These are phyloP conservation scores for Euleptes europaea DNA, from an alignment of 2,113 vertebrate species.

Conservation along the genomic window DNA sequence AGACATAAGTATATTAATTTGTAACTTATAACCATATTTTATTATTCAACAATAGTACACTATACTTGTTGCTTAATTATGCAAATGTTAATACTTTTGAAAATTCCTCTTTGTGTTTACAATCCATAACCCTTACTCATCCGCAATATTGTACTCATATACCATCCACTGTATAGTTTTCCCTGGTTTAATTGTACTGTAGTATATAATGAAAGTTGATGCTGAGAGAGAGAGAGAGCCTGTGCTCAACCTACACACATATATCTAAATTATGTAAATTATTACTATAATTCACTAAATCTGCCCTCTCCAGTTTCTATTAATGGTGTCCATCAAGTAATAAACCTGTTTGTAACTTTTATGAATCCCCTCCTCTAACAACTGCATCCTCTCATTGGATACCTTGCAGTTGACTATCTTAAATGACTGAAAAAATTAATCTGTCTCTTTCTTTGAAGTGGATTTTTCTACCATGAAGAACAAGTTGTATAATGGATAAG, in stretches of 20 bases:
- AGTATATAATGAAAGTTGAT: too few species aligned
- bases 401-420: background rate
- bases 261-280: background rate
- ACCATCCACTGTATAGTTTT: too few species aligned
- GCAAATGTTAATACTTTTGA: background rate
- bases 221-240: too few species aligned
- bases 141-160: too few species aligned
- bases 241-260: too few species aligned
- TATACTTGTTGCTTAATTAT: background rate
- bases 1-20: background rate
- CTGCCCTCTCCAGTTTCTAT: background rate
- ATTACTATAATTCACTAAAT: background rate
- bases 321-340: background rate
- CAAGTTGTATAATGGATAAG: background rate
- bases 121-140: background rate
- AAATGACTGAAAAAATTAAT: background rate
- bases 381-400: background rate
- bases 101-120: background rate
- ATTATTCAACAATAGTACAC: background rate
- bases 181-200: too few species aligned
- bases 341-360: background rate
- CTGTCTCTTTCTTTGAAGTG: background rate
- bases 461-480: slow-evolving; percentile 10
- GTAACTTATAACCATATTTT: background rate
- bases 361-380: background rate